phyloP scores from a whole-genome alignment of 2,888 invertebrate species.

The Pyrochroa serraticornis region DNA sequence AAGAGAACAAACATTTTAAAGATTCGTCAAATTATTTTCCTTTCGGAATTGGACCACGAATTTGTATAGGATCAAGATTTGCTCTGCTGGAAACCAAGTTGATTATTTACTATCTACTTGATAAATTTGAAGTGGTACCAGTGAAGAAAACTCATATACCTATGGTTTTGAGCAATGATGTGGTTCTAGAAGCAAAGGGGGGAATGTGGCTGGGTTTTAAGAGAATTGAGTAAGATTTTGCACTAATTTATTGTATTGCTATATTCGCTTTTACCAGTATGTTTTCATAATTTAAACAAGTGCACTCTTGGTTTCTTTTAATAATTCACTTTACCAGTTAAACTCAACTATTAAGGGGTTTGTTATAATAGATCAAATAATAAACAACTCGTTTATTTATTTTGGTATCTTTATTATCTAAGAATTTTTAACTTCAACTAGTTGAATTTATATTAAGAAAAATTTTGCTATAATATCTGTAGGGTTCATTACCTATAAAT shows the following conservation, averaged over 20 bases:
- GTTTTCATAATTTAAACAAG: too few species aligned
- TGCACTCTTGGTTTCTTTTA: too few species aligned
- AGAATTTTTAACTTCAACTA: too few species aligned
- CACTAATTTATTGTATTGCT: too few species aligned
- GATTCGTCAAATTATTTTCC: constrained; percentile 59
- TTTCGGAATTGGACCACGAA: constrained; percentile 58
- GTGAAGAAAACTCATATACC: constrained; percentile 40
- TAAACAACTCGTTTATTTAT: constrained; percentile 40
- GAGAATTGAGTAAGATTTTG: too few species aligned
- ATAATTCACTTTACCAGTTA: too few species aligned
- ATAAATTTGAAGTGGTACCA: constrained; percentile 37
- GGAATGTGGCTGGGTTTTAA: constrained; percentile 43
- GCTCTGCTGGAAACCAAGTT: constrained; percentile 42
- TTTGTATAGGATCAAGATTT: constrained; percentile 57
- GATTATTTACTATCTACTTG: constrained; percentile 37
- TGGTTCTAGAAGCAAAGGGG: constrained; percentile 38
- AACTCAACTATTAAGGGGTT: too few species aligned
- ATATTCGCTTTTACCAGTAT: too few species aligned
- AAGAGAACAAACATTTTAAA: constrained; percentile 53
- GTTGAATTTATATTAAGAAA: too few species aligned
- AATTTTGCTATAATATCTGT: too few species aligned
- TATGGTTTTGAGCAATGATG: constrained; percentile 24
- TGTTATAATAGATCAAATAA: constrained; percentile 38
- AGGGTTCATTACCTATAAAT: too few species aligned
- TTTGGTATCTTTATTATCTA: too few species aligned